A percentile compares a stretch with the other conserved stretches of the same genome.
Evolutionary conservation across 2,888 invertebrate genomes (phyloP).

Genomic region (Carabus problematicus): DNA sequence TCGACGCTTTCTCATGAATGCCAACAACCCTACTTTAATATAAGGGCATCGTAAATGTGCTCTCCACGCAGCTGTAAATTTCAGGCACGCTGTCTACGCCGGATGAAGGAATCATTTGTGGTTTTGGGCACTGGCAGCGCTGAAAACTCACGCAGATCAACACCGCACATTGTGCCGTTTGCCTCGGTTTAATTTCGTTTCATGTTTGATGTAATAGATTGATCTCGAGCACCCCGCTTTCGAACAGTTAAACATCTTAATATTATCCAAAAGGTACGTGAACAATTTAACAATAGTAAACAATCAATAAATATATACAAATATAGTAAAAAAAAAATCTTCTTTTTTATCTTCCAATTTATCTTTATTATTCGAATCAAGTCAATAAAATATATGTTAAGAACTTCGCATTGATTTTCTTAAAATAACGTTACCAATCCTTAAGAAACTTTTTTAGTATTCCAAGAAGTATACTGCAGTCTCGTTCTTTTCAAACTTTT

Average conservation of each 20-base stretch:
- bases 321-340: not conserved
- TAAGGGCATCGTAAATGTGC: constrained; percentile 37
- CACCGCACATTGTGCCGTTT: constrained; percentile 6
- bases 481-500: constrained; percentile 22
- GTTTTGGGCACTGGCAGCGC: constrained; percentile 15
- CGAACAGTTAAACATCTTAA: constrained; percentile 10
- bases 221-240: too few relatives aligned
- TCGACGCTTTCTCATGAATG: constrained; percentile 34
- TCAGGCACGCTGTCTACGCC: constrained; percentile 20
- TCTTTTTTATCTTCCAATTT: not conserved
- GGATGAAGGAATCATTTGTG: constrained; percentile 40
- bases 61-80: constrained; percentile 40
- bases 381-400: constrained; percentile 2
- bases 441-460: constrained; percentile 22
- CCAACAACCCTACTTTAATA: constrained; percentile 41
- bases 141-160: constrained; percentile 9
- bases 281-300: not conserved
- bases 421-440: constrained; percentile 17
- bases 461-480: constrained; percentile 24
- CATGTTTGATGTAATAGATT: constrained; percentile 21
- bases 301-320: too few relatives aligned
- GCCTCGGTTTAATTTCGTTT: constrained; percentile 31
- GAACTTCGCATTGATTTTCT: not conserved
- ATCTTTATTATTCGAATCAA: not conserved
- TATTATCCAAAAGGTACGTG: constrained; percentile 1